These are phyloP conservation scores for Meloidogyne hapla DNA, from an alignment of 1,140 invertebrate genomes.

Conservation along the genomic window DNA sequence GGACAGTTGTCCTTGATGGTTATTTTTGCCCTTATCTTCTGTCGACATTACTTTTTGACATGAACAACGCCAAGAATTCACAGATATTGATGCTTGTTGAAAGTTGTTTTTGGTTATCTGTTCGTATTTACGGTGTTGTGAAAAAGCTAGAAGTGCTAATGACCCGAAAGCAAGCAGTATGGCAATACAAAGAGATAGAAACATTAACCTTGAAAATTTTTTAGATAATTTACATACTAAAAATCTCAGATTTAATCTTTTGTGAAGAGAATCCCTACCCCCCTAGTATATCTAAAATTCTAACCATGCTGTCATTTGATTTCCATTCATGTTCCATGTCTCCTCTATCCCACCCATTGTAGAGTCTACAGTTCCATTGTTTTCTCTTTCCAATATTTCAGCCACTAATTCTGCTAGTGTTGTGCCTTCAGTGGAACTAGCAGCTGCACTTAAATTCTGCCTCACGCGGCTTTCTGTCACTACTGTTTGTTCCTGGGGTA, in stretches of 20 bases:
- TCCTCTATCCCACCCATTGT: background rate
- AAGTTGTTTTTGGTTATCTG: background rate
- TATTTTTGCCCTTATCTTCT: background rate
- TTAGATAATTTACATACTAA: background rate
- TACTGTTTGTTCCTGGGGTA: background rate
- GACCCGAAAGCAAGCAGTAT: conserved; percentile 30
- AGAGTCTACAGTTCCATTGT: conserved; percentile 8
- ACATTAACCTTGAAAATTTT: conserved; percentile 26
- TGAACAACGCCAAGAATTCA: background rate
- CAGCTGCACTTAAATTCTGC: conserved; percentile 2
- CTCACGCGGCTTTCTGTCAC: background rate
- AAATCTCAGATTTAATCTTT: too few species aligned
- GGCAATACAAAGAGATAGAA: conserved; percentile 26
- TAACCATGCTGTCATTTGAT: conserved; percentile 10
- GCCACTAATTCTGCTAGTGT: conserved; percentile 16
- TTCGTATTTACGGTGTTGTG: conserved; percentile 24
- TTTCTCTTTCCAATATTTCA: conserved; percentile 9
- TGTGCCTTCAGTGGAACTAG: background rate
- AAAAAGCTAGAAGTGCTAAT: conserved; percentile 21
- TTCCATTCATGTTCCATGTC: background rate
- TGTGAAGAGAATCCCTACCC: too few species aligned
- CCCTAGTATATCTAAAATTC: background rate
- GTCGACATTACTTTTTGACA: background rate
- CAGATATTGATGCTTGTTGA: background rate
- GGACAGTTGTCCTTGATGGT: background rate